These are phyloP conservation scores for Sinocyclocheilus anshuiensis DNA, from an alignment of 2,113 vertebrate genomes.

Conservation along the genomic window DNA sequence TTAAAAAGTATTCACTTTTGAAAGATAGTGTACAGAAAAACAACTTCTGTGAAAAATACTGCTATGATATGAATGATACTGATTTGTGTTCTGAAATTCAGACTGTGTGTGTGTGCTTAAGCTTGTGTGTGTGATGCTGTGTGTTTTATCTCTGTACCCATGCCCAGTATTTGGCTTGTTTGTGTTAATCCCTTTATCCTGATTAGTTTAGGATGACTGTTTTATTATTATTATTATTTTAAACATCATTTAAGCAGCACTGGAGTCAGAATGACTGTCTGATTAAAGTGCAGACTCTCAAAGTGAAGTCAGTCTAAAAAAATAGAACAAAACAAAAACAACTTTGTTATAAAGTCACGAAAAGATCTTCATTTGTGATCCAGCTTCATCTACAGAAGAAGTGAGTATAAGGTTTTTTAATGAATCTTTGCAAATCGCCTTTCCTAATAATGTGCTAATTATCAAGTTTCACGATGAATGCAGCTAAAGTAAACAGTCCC, in stretches of 20 bases:
- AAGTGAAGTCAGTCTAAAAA: background rate
- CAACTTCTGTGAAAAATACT: background rate
- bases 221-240: conserved; percentile 5
- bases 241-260: background rate
- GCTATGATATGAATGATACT: background rate
- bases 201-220: conserved; percentile 35
- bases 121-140: background rate
- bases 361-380: background rate
- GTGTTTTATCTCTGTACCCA: conserved; percentile 16
- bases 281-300: background rate
- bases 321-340: background rate
- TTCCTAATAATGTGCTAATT: too few species aligned
- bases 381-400: too few species aligned
- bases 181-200: conserved; percentile 47
- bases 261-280: background rate
- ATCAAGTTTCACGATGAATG: too few species aligned
- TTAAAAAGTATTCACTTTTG: too few species aligned
- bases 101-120: background rate
- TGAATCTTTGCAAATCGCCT: too few species aligned
- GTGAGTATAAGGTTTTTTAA: too few species aligned
- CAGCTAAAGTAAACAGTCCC: too few species aligned
- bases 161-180: conserved; percentile 16
- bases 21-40: background rate
- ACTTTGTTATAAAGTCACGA: background rate
- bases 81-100: background rate